Conservation (phyloP, 2,888 invertebrate genomes). For the Synergus japonicus region DNA sequence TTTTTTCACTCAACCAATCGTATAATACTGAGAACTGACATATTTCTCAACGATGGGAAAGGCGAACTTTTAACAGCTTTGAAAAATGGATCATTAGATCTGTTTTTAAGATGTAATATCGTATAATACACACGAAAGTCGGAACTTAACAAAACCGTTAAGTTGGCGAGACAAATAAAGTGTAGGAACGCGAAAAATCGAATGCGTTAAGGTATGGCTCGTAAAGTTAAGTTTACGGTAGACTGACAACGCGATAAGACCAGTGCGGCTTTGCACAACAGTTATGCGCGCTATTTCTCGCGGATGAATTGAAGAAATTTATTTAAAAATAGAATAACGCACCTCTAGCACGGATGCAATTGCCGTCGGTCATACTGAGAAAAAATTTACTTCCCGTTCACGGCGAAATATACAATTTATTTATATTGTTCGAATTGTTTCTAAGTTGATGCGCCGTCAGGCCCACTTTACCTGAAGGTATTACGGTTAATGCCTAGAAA, state of each 20-base stretch:
- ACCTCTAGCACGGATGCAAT: not conserved
- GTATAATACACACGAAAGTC: constrained; percentile 46
- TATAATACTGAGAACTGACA: not conserved
- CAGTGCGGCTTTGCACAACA: constrained; percentile 64
- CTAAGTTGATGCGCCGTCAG: not conserved
- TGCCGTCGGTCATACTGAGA: no score
- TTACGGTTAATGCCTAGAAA: no score
- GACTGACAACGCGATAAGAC: constrained; percentile 67
- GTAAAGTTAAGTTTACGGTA: constrained; percentile 71
- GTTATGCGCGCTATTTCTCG: constrained; percentile 68
- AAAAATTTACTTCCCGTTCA: no score
- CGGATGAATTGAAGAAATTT: constrained; percentile 49
- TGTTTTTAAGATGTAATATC: constrained; percentile 49
- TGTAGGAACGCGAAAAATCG: constrained; percentile 63
- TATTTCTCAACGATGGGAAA: not conserved
- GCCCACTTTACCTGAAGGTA: not conserved
- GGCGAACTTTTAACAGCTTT: not conserved
- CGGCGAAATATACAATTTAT: not conserved
- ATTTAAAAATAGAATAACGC: constrained; percentile 14
- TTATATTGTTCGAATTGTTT: not conserved
- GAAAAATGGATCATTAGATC: constrained; percentile 52
- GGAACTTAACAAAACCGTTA: constrained; percentile 61
- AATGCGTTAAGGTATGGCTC: constrained; percentile 56
- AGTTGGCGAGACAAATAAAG: constrained; percentile 65
- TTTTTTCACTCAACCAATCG: no score